Conservation (phyloP, 2,888 invertebrate genomes). For the Capitulum mitella region DNA sequence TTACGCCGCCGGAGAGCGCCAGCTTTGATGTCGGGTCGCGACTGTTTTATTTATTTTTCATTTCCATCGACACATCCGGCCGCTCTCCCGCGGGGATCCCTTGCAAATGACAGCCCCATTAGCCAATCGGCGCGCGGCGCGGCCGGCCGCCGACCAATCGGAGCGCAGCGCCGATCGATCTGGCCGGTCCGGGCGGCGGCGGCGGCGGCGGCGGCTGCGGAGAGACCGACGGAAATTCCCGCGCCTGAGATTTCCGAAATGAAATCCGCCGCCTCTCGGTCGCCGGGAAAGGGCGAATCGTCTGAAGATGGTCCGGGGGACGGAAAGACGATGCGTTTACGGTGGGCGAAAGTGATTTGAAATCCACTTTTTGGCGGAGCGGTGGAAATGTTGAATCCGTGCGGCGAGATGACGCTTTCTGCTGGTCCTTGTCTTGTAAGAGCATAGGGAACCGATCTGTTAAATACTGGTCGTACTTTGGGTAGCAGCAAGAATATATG, state of each 20-base stretch:
- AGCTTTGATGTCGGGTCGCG: neutral
- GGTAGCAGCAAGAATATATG: too few relatives aligned
- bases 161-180: neutral
- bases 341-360: too few relatives aligned
- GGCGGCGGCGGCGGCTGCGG: neutral
- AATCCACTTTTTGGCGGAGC: too few relatives aligned
- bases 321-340: neutral
- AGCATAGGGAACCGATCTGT: too few relatives aligned
- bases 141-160: neutral
- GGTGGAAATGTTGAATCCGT: too few relatives aligned
- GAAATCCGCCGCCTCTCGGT: neutral
- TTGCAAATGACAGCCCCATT: conserved; percentile 12
- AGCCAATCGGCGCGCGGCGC: neutral
- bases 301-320: neutral
- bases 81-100: neutral
- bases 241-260: conserved; percentile 8
- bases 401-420: too few relatives aligned
- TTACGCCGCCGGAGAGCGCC: neutral
- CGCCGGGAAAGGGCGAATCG: neutral
- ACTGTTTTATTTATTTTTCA: conserved; percentile 6
- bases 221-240: too few relatives aligned
- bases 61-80: conserved; percentile 8
- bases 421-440: too few relatives aligned
- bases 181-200: neutral
- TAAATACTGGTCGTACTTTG: too few relatives aligned